A percentile compares a stretch with the other conserved stretches of the same genome.
Conservation (phyloP, 2,113 vertebrate species). For the Sakesphorus luctuosus region DNA sequence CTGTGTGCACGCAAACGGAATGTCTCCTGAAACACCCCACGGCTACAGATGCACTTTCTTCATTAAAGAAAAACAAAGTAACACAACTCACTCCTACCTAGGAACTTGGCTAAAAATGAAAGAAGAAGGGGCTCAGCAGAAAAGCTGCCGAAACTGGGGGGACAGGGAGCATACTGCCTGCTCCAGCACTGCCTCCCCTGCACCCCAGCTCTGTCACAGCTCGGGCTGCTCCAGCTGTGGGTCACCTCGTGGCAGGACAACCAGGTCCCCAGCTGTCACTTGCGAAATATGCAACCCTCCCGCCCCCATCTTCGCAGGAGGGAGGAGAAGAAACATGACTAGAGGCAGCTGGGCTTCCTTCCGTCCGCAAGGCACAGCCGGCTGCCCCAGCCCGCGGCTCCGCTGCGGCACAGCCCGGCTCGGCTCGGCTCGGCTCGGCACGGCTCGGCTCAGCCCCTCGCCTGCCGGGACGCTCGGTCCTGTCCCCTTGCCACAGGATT, state of each 20-base stretch:
- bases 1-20: neutral
- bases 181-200: neutral
- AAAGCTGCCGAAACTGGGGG: neutral
- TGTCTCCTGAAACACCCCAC: neutral
- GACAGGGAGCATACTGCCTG: neutral
- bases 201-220: neutral
- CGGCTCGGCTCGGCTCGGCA: no score
- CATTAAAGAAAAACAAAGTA: neutral
- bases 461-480: neutral
- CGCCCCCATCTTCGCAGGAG: neutral
- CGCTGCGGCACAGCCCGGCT: neutral
- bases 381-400: neutral
- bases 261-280: conserved; percentile 36
- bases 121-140: neutral
- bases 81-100: neutral
- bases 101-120: neutral
- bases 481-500: conserved; percentile 34
- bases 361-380: neutral
- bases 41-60: neutral
- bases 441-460: neutral
- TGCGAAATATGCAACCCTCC: neutral
- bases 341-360: conserved; percentile 22
- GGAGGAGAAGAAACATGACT: neutral
- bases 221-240: neutral
- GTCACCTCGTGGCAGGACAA: neutral